Conservation (phyloP, 1,140 invertebrate species). For the Procambarus clarkii region DNA sequence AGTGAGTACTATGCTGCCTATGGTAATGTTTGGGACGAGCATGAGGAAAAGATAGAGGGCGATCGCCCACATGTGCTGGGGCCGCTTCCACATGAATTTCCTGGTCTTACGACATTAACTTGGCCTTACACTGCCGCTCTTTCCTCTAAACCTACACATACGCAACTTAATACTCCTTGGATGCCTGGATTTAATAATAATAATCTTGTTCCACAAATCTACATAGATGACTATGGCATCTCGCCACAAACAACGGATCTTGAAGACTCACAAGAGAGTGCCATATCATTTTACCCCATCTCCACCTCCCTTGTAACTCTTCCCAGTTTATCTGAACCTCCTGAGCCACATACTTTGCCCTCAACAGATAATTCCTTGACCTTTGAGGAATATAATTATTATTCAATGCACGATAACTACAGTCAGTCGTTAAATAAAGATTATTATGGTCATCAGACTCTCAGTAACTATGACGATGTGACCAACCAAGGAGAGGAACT, state of each 20-base stretch:
- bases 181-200: background rate
- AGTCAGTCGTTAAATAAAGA: background rate
- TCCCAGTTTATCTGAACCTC: background rate
- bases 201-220: background rate
- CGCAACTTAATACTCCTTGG: too few relatives aligned
- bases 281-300: background rate
- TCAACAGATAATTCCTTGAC: background rate
- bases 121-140: conserved; percentile 50
- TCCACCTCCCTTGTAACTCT: background rate
- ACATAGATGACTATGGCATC: background rate
- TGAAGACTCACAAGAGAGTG: background rate
- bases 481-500: background rate
- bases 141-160: background rate
- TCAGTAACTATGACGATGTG: background rate
- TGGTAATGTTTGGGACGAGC: conserved; percentile 23
- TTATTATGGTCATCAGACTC: background rate
- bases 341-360: background rate
- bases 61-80: background rate
- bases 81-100: background rate
- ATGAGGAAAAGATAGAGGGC: conserved; percentile 5
- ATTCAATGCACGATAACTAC: background rate
- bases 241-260: background rate
- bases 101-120: conserved; percentile 33
- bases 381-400: background rate
- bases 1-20: conserved; percentile 62